phyloP scores from a whole-genome alignment of 1,140 invertebrate genomes.

The Aphaenogaster ashmeadi region DNA sequence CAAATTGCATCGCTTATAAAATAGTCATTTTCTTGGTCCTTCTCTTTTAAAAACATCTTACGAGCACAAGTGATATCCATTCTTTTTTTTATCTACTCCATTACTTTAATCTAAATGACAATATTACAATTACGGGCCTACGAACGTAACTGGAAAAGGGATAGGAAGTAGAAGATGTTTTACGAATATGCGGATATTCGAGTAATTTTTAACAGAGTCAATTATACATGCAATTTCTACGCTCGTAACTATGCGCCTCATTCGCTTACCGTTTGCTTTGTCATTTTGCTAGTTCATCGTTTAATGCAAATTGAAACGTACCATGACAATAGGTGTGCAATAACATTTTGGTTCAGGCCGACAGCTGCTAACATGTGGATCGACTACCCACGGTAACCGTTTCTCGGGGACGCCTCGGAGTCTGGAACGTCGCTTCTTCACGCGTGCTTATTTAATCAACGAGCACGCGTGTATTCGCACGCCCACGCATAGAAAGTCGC shows the following conservation, averaged over 20 bases:
- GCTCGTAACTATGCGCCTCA: neutral
- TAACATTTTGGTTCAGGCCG: constrained; percentile 29
- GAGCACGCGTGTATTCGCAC: constrained; percentile 27
- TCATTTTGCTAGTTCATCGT: neutral
- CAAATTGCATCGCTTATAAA: constrained; percentile 43
- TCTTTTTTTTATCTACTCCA: neutral
- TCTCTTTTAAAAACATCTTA: neutral
- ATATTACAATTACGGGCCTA: neutral
- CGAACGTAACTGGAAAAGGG: neutral
- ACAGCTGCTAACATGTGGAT: neutral
- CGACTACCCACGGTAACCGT: constrained; percentile 8
- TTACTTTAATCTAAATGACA: neutral
- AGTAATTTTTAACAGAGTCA: neutral
- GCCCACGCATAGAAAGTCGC: constrained; percentile 45
- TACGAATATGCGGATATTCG: neutral
- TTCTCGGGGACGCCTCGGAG: constrained; percentile 32
- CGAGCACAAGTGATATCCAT: neutral
- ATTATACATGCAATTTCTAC: neutral
- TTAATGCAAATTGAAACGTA: constrained; percentile 34
- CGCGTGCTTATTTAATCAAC: constrained; percentile 55
- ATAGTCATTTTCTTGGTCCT: neutral
- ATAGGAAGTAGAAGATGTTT: neutral
- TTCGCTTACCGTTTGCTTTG: neutral
- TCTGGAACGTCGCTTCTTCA: constrained; percentile 33
- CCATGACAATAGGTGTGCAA: neutral